Evolutionary conservation across 2,113 vertebrate species (phyloP), one percentile per base, ranked within the genome.

Genomic region (Cacatua alba): DNA sequence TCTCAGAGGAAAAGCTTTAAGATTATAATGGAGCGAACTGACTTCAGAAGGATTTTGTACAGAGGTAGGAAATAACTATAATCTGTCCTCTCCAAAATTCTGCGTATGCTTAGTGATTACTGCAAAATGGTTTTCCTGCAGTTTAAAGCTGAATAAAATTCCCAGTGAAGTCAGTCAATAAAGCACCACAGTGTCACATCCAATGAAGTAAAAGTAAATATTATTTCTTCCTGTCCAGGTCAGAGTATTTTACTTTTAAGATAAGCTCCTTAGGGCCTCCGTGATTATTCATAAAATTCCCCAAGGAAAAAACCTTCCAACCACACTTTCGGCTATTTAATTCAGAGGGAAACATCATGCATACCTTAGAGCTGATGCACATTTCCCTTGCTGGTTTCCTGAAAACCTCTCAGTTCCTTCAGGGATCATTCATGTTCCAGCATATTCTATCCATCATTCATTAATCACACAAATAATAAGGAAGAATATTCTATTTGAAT

Each of bases 361-460:
- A 95, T 96, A 96, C 31, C 92, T 96, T 90, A 92, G 63, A 62
- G 69, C 46, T 95, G 90, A 96, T 86, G 75, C 82, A 62, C 23
- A 46, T 93, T 96, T 97, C 94, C 92, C 82, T 82, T 78, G 14
- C 82, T 71, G 35, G 72, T 88, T 97, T 96, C 92, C 90, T 93
- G 68, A 39, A 93, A 92, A 69, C 69, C 19, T 81, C 21, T 78
- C 16, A 17, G 64, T 71, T 93, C 55, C 82, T 97, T 95, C 68
- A 75, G 44, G 65, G 28, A 64, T 88, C 46, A 11, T 92, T 94
- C 39, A n/a, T 43, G 19, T 65, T 77, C 62, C 41, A 84, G 44
- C 9, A 10, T 83, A 82, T 78, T 92, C 52, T 69, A 68, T 10
- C 29, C 4, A 70, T 60, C 31, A 13, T 49, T 31, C 18, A 2